Base-by-base conservation (phyloP, 2,113 vertebrate genomes). In the Cavia aperea region DNA sequence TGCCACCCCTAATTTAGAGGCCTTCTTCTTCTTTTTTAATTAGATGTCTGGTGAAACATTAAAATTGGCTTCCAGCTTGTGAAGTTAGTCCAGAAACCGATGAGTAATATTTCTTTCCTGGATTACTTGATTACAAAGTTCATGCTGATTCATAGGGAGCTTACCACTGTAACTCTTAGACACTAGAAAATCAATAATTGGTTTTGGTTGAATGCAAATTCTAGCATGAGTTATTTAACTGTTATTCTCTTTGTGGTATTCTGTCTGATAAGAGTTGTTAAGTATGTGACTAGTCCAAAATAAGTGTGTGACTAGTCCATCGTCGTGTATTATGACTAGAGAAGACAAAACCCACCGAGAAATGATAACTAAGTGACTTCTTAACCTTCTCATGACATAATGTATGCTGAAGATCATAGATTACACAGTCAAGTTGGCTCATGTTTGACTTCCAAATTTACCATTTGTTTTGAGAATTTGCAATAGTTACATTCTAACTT, bases 101-200 rank as follows among this genome's bases (percentile, higher is more conserved):
- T 56, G 33, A 90, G 33, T 23, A 79, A n/a, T 94, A 96, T 90
- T 94, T 94, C 54, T 92, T 96, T 92, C 92, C 60, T 94, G 58
- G 8, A 94, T 94, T 93, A 90, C 86, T 95, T 95, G 86, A 95
- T 49, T 92, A 92, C 62, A 78, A 94, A 86, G 23, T 54, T 91
- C 65, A 88, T 56, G 39, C 60, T 96, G 93, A 94, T 95, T 94
- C 82, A 96, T 94, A 39, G 11, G n/a, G n/a, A 86, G 3, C 51
- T 75, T 49, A 92, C 19, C 39, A 83, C 62, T 89, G 36, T 92
- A 91, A 95, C 43, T 93, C 78, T 75, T 89, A 51, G 31, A 72
- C 10, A 86, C 75, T 65, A 56, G 73, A 95, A 96, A 94, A 93
- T 92, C 92, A 93, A 86, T 92, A 95, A 93, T 46, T 83, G 75